A percentile compares a stretch with the other conserved stretches of the same genome.
phyloP scores from a whole-genome alignment of 2,888 invertebrate genomes.

The Agonopterix alstromeriana region DNA sequence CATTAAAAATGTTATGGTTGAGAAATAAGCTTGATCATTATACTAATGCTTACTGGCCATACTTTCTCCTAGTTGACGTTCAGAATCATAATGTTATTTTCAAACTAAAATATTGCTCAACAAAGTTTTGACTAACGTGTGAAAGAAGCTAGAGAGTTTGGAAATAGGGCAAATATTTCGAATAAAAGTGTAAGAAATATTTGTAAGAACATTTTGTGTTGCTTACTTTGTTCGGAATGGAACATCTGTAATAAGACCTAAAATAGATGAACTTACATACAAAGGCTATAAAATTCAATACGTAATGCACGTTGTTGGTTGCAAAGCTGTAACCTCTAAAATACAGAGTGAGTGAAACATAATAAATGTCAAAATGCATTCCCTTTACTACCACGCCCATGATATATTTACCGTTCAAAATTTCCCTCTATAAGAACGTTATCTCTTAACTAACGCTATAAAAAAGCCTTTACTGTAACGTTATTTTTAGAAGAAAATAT shows the following conservation, averaged over 20 bases:
- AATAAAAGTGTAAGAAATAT: not conserved
- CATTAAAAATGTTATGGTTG: constrained; percentile 8
- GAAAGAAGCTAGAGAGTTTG: not conserved
- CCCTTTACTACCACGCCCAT: constrained; percentile 21
- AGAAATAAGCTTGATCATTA: constrained; percentile 12
- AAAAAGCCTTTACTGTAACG: too few species aligned
- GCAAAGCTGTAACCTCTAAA: constrained; percentile 39
- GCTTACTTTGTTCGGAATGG: constrained; percentile 4
- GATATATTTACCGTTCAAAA: constrained; percentile 21
- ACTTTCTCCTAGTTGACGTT: constrained; percentile 13
- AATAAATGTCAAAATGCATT: constrained; percentile 41
- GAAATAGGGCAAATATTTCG: constrained; percentile 2
- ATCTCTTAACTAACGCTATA: too few species aligned
- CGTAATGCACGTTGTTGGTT: constrained; percentile 29
- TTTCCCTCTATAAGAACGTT: constrained; percentile 8
- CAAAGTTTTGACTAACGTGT: not conserved
- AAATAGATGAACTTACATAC: constrained; percentile 42
- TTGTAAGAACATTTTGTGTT: not conserved
- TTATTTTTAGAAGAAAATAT: too few species aligned
- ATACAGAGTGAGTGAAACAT: constrained; percentile 48
- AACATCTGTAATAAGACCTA: constrained; percentile 42
- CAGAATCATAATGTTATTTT: constrained; percentile 8
- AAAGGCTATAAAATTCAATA: constrained; percentile 42
- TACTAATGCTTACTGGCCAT: constrained; percentile 17
- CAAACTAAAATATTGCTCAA: constrained; percentile 4